Conservation (phyloP, 92 coral and sea anemone genomes). For the Phenganax subtilis region DNA sequence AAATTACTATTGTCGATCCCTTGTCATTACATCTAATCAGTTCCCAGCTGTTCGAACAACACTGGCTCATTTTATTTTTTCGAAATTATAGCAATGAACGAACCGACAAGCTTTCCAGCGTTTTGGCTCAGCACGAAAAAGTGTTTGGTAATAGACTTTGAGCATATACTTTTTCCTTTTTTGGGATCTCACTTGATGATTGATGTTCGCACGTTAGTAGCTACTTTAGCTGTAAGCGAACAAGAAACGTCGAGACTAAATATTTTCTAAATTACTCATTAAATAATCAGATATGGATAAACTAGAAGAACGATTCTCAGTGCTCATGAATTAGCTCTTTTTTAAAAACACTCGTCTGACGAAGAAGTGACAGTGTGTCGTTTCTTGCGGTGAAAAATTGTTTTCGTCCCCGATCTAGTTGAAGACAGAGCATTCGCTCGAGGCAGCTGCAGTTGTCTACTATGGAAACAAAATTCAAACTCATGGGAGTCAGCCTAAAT, state of each 20-base stretch:
- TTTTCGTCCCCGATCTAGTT: neutral
- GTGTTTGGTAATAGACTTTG: neutral
- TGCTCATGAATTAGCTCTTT: too few species aligned
- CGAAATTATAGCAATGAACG: neutral
- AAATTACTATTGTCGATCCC: constrained; percentile 15
- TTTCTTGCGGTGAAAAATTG: neutral
- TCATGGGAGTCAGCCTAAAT: neutral
- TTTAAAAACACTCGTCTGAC: too few species aligned
- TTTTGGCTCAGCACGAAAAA: neutral
- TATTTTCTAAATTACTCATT: too few species aligned
- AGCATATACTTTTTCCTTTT: neutral
- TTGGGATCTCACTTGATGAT: too few species aligned
- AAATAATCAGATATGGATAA: too few species aligned
- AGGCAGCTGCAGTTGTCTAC: neutral
- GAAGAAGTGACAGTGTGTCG: neutral
- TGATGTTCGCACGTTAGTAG: too few species aligned
- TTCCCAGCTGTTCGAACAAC: neutral
- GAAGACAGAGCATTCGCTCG: neutral
- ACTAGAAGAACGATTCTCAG: too few species aligned
- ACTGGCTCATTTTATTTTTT: neutral
- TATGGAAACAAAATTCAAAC: neutral
- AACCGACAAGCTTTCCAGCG: neutral
- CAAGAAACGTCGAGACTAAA: too few species aligned
- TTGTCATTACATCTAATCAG: constrained; percentile 7
- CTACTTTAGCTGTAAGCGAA: too few species aligned